Base-by-base conservation (phyloP, 1,140 invertebrate genomes). In the Lordiphosa collinella region DNA sequence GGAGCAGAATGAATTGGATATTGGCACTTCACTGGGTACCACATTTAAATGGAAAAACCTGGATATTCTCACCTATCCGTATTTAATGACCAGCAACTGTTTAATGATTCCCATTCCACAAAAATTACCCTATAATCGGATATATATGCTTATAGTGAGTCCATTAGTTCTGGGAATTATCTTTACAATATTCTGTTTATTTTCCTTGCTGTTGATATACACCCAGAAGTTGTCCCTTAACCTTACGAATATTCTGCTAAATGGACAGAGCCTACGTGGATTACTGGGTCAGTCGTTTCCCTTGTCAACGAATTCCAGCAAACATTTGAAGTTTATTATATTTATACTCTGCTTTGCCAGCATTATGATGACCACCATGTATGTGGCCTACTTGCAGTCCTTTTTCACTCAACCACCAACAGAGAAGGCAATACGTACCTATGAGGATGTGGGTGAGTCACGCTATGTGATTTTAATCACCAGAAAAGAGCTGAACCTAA, bases 221-320 rank as follows among this genome's bases (percentile, higher is more conserved):
- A 55, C 56, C 3, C 41, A 57, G 22, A 13, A 44, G 1, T 12
- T 73, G 6, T 69, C 59, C 0, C 32, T 84, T 0, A 73, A 49
- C 10, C 10, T 73, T 2, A 7, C 14, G 11, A 52, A 63, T 6
- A 4, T 84, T 3, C 49, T 86, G 13, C 36, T 87, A 9, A 78
- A 78, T 4, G 72, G 78, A 14, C 75, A 58, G 18, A 62, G 60
- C 10, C 16, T 87, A 11, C 78, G 84, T 0, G 78, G 79, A 0
- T 36, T 87, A 0, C n/a, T 87, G 7, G 79, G 66, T 0, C 84
- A 87, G 5, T 58, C 78, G 0, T 85, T 75, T 40, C 78, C 70
- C 0, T 36, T 68, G 54, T 59, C 57, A 0, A 14, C 8, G 0
- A 46, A 58, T 7, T 37, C 56, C 0, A 63, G 40, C 11, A 58